phyloP scores from a whole-genome alignment of 2,113 vertebrate genomes.

The Seriola dumerili region DNA sequence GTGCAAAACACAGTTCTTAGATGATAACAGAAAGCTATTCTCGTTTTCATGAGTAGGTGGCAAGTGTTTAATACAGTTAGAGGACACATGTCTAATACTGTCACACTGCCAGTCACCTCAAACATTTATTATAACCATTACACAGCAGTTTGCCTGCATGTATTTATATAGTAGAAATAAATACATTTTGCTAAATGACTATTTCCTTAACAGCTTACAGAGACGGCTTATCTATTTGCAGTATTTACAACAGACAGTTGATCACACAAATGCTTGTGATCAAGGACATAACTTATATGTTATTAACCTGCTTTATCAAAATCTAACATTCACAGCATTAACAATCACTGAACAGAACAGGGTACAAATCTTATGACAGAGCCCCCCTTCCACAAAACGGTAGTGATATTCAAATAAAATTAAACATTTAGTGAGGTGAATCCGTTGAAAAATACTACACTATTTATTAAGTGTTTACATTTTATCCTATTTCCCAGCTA shows the following conservation, averaged over 20 bases:
- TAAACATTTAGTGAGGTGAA: not conserved
- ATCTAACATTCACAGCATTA: not conserved
- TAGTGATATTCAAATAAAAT: not conserved
- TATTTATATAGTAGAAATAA: not conserved
- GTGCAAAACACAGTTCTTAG: constrained; percentile 52
- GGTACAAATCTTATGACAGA: not conserved
- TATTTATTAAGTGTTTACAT: not conserved
- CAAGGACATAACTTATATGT: not conserved
- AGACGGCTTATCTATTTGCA: not conserved
- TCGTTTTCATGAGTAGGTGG: constrained; percentile 52
- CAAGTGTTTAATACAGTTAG: constrained; percentile 44
- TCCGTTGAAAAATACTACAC: not conserved
- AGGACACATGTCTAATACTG: constrained; percentile 7
- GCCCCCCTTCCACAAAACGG: not conserved
- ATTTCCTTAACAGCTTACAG: not conserved
- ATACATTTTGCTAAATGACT: not conserved
- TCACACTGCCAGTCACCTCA: constrained; percentile 17
- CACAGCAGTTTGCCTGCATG: constrained; percentile 28
- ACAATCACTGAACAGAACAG: not conserved
- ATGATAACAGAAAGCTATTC: constrained; percentile 63
- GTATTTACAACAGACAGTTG: not conserved
- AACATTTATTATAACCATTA: constrained; percentile 24
- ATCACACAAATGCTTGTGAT: not conserved
- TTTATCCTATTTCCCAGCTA: not conserved
- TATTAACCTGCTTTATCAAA: not conserved